Evolutionary conservation across 2,797 vertebrate genomes (phyloP).

Genomic region (Arrhamphus sclerolepis): DNA sequence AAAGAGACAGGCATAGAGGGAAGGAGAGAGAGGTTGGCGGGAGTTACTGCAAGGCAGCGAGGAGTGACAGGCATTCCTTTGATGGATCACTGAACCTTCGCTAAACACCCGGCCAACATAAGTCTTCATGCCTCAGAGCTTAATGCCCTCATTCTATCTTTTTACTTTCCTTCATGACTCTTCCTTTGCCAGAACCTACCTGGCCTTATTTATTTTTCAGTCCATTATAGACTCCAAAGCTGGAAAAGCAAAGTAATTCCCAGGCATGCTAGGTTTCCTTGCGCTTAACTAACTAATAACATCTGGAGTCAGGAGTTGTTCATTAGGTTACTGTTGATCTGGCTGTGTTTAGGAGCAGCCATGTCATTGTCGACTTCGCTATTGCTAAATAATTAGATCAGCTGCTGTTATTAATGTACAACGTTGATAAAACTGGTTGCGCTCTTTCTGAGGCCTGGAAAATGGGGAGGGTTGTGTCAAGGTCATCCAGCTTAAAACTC

Average conservation of each 20-base stretch:
- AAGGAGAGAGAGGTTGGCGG: constrained; percentile 28
- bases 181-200: constrained; percentile 9
- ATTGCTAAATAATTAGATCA: constrained; percentile 7
- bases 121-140: constrained; percentile 58
- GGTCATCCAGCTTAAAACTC: too few species aligned
- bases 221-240: constrained; percentile 45
- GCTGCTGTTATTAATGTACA: neutral
- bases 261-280: constrained; percentile 2
- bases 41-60: constrained; percentile 65
- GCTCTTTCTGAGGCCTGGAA: too few species aligned
- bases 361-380: constrained; percentile 4
- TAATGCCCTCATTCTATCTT: constrained; percentile 44
- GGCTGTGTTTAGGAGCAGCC: constrained; percentile 23
- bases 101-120: constrained; percentile 46
- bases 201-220: constrained; percentile 16
- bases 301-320: constrained; percentile 5
- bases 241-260: constrained; percentile 31
- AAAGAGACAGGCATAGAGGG: constrained; percentile 1
- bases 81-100: constrained; percentile 65
- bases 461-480: too few species aligned
- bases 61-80: constrained; percentile 56
- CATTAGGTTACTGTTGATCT: constrained; percentile 14
- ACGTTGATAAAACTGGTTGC: too few species aligned
- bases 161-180: constrained; percentile 11
- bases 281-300: constrained; percentile 11